phyloP scores from a whole-genome alignment of 2,113 vertebrate species.

The Ceratotherium simum region DNA sequence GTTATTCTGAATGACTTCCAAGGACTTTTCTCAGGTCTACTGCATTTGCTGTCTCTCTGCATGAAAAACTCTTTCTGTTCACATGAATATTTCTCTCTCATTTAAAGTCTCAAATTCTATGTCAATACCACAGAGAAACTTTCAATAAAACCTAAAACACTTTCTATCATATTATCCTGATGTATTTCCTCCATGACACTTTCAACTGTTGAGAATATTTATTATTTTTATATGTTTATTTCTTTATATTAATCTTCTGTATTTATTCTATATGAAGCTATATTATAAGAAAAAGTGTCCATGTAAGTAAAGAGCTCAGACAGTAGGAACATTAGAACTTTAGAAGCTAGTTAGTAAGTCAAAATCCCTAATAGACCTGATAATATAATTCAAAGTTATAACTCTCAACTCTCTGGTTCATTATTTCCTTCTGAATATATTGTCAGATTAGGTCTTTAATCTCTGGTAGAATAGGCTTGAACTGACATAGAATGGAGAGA shows the following conservation, averaged over 20 bases:
- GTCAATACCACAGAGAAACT: not conserved
- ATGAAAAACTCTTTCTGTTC: not conserved
- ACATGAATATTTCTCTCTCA: not conserved
- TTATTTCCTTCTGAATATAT: conserved; percentile 29
- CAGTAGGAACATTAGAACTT: not conserved
- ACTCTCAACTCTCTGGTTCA: not conserved
- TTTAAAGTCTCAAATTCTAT: not conserved
- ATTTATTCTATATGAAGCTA: not conserved
- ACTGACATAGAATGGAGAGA: not conserved
- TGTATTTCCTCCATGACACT: conserved; percentile 6
- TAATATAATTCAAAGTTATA: not conserved
- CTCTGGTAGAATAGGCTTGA: not conserved
- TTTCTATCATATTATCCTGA: not conserved
- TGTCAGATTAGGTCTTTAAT: not conserved
- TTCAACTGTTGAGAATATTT: not conserved
- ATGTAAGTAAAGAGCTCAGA: not conserved
- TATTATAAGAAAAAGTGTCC: not conserved
- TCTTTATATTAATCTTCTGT: not conserved
- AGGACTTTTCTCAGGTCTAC: not conserved
- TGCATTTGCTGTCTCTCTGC: not conserved
- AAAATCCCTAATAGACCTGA: not conserved
- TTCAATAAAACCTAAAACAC: not conserved
- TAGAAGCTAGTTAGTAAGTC: not conserved
- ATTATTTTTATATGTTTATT: not conserved
- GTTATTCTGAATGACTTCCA: not conserved